Evolutionary conservation across 2,888 invertebrate genomes (phyloP), one percentile per base, ranked within the genome.

Genomic region (Ennomos fuscantarius): DNA sequence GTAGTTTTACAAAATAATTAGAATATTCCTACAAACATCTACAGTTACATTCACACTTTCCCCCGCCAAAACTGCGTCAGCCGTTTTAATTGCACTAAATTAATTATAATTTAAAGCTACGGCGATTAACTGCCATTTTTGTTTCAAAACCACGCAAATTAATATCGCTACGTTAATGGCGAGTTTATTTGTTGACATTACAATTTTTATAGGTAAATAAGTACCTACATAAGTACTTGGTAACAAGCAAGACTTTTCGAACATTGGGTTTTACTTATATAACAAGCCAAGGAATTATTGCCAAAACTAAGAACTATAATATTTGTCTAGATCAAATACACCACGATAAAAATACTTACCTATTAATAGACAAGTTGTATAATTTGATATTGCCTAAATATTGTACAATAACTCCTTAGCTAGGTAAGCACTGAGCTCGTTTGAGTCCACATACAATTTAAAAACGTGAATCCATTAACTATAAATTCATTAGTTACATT

Each of bases 1-100:
- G 88, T 82, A 76, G 76, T 59, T 82, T 87, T 85, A 89, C 83
- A 89, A 89, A 91, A 88, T 85, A 87, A 88, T 82, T 76, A 79
- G 83, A 72, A 75, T 66, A 67, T 60, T 62, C 47, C 90, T 89
- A 89, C 87, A 77, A 86, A 85, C 76, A 76, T 74, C 88, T 89
- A 89, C 79, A 69, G 73, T 76, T 82, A 87, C 86, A 85, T 85
- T 81, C 82, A 84, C 84, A 83, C 81, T 70, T 76, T 76, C 78
- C 75, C 74, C 75, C 74, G 76, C 80, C 84, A 78, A 77, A 60
- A 73, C 78, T 80, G 81, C 86, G 76, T 76, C 71, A 77, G 82
- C 80, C 81, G 79, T 82, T 76, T 81, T 82, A 83, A 86, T 85
- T 87, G 86, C 87, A 84, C 87, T 85, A 87, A 87, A 83, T 82